Conservation (phyloP, 2,113 vertebrate species). For the Crotalus horridus region DNA sequence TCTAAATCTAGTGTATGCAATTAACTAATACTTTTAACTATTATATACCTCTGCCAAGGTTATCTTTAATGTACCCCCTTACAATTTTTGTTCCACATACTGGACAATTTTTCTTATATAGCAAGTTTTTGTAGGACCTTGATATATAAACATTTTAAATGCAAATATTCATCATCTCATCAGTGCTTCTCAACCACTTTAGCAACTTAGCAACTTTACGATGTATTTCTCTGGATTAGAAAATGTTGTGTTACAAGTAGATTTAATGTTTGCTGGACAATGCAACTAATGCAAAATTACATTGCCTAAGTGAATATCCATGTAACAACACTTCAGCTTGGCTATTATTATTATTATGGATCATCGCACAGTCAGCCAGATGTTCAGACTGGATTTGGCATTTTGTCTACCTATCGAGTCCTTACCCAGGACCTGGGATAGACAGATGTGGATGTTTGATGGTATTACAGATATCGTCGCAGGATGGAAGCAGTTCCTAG, state of each 20-base stretch:
- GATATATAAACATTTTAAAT: background rate
- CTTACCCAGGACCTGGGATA: background rate
- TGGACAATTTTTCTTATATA: background rate
- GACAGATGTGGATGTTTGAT: no score
- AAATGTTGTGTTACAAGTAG: background rate
- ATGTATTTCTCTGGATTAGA: background rate
- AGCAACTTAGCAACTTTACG: background rate
- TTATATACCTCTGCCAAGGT: background rate
- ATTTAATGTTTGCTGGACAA: background rate
- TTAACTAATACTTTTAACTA: background rate
- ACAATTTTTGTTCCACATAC: background rate
- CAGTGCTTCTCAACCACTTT: background rate
- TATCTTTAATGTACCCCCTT: background rate
- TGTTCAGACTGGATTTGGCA: no score
- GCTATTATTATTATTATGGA: background rate
- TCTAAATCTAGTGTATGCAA: background rate
- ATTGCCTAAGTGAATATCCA: background rate
- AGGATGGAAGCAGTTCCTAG: no score
- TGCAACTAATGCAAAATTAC: background rate
- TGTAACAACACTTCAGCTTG: background rate
- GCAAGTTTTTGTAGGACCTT: background rate
- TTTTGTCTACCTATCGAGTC: no score
- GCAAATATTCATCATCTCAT: background rate
- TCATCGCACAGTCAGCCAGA: no score
- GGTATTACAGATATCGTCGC: no score